Conservation (phyloP, 53 echinoderm and acorn worm genomes). For the Luidia sarsii region DNA sequence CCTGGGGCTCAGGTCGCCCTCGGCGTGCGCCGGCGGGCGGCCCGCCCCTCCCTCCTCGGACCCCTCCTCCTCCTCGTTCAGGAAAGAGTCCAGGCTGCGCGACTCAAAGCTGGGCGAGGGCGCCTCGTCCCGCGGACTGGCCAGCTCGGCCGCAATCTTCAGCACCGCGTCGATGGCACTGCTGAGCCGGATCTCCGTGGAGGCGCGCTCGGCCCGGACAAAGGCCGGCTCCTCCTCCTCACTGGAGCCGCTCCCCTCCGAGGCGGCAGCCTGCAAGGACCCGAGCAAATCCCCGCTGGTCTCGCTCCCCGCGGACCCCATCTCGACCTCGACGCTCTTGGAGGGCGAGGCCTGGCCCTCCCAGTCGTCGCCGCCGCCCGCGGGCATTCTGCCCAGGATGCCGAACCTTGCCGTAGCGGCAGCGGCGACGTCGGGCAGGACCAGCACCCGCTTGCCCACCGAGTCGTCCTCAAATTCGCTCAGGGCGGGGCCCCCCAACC, state of each 20-base stretch:
- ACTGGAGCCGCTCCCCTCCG: conserved; percentile 57
- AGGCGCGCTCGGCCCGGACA: conserved; percentile 43
- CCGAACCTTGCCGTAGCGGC: conserved; percentile 23
- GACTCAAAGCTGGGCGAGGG: conserved; percentile 64
- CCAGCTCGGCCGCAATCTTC: conserved; percentile 61
- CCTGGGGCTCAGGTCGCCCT: conserved; percentile 19
- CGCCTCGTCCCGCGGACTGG: conserved; percentile 65
- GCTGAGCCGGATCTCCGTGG: conserved; percentile 49
- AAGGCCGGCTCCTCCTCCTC: conserved; percentile 36
- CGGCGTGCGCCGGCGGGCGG: conserved; percentile 6
- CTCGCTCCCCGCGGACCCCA: conserved; percentile 35
- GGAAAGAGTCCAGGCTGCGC: conserved; percentile 64
- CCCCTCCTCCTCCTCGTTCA: conserved; percentile 56
- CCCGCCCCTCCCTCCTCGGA: conserved; percentile 23
- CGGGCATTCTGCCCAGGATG: background rate
- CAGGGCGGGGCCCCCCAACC: conserved; percentile 17
- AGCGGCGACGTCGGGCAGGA: conserved; percentile 1
- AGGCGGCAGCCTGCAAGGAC: conserved; percentile 46
- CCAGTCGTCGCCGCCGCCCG: conserved; percentile 27
- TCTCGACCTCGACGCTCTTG: conserved; percentile 37
- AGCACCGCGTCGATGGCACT: conserved; percentile 66
- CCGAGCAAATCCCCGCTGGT: conserved; percentile 36
- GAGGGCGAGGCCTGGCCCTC: conserved; percentile 49
- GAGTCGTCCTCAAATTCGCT: conserved; percentile 26
- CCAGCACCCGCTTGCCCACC: conserved; percentile 1